Evolutionary conservation across 2,888 invertebrate species (phyloP), one percentile per base, ranked within the genome.

Genomic region (Agriotes lineatus): DNA sequence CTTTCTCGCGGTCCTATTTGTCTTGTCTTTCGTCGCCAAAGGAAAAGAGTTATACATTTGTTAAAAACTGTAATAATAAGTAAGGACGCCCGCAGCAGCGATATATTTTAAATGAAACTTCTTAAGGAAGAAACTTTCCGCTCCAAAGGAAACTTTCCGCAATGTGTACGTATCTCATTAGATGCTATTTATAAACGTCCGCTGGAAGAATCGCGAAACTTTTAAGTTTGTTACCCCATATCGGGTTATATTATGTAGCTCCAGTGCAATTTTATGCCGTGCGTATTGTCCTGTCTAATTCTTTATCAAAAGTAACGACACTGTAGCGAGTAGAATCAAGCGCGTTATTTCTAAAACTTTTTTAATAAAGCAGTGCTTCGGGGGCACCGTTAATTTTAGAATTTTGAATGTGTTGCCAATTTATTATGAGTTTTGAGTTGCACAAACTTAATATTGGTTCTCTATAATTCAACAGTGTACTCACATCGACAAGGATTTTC

Each of bases 51-150:
- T 44, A 20, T 44, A 44, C 45, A 59, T 59, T 59, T 59, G 59
- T 45, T 45, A 59, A 59, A 45, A 59, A 59, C 59, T n/a, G n/a
- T n/a, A n/a, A n/a, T 59, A 59, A 30, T 59, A 59, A 59, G 30
- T 45, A 59, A 59, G 20, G 18, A 45, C 25, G 45, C 59, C 57
- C 35, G 19, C 19, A 12, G 50, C 35, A 19, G 45, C 61, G 20
- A 61, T 61, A 61, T 61, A 61, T 61, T 48, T 61, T 61, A 61
- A 61, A 61, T 61, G 48, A 61, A 61, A 50, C 48, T 61, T 61
- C 50, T 61, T 61, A 48, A 37, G 50, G 19, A 20, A 50, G 42
- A 50, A 61, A 61, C 50, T 50, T 50, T 20, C 18, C 10, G 19
- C 58, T 16, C 42, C 35, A 48, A 35, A 61, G 25, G 61, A 50